These are phyloP conservation scores for Dipodomys merriami DNA, from an alignment of 2,113 vertebrate genomes.

Conservation along the genomic window DNA sequence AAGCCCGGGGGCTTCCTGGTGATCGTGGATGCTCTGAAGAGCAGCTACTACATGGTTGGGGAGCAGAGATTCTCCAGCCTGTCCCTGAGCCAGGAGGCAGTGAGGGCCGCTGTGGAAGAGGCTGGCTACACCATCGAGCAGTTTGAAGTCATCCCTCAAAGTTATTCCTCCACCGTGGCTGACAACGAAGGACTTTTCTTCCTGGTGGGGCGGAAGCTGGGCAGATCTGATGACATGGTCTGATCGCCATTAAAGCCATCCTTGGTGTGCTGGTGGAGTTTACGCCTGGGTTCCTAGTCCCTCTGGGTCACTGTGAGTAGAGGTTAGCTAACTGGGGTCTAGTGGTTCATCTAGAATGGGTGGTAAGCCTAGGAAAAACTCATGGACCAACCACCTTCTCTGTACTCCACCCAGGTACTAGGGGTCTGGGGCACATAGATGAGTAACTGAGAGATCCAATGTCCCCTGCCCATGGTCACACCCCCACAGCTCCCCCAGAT, in stretches of 20 bases:
- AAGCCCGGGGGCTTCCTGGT: conserved; percentile 83
- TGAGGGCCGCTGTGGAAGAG: conserved; percentile 63
- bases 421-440: neutral
- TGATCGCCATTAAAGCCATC: neutral
- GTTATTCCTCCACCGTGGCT: accelerated
- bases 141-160: conserved; percentile 36
- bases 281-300: neutral
- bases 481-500: neutral
- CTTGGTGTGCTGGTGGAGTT: neutral
- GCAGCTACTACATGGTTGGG: conserved; percentile 79
- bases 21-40: conserved; percentile 65
- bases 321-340: neutral
- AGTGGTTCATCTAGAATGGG: accelerated
- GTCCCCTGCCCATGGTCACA: neutral
- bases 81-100: neutral
- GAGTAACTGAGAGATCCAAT: neutral
- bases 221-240: neutral
- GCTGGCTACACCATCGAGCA: conserved; percentile 71
- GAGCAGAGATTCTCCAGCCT: conserved; percentile 83
- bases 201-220: conserved; percentile 64
- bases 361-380: too few species aligned
- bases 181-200: neutral
- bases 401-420: neutral
- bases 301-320: too few species aligned
- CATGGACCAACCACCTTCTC: neutral